Evolutionary conservation across 2,797 vertebrate genomes (phyloP), one percentile per base, ranked within the genome.

Genomic region (Chromis chromis): DNA sequence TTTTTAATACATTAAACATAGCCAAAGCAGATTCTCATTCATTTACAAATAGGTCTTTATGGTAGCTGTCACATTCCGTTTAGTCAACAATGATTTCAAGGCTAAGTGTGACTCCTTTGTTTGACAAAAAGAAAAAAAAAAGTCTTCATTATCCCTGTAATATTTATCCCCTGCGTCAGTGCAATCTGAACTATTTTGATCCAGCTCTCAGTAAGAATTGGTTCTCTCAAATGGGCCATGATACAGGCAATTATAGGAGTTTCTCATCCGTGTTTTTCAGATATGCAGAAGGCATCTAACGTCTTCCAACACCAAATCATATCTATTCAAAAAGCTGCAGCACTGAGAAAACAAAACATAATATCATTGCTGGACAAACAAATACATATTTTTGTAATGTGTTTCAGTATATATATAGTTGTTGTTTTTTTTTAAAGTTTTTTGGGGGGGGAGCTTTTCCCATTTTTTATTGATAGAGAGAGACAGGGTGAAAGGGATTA

Each of bases 121-220:
- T 36, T 22, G n/a, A 28, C 9, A 14, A 49, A 49, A 39, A 39
- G 12, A 31, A 8, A 4, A 17, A 31, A 31, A 28, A 44, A 25
- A 24, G 11, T 62, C 14, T 66, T 0, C 31, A 28, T 40, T n/a
- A 40, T 11, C 7, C 13, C 4, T 52, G 14, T 4, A 39, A 53
- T 14, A 27, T 56, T 60, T 17, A 63, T 5, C 24, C 8, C 4
- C 11, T 4, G 3, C 56, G 17, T 64, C 6, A 1, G 36, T 66
- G 49, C 19, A 1, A 14, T 60, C 36, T 54, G 42, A 42, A 21
- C 55, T 44, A 3, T 55, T 49, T 24, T 14, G 4, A 22, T 22
- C 16, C 57, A 44, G 19, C 27, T 59, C 27, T 42, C 56, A 50
- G 17, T 8, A 65, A 70, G 24, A 52, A 64, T 5, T 40, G 25